Evolutionary conservation across 2,888 invertebrate species (phyloP).

Genomic region (Drosophila putrida): DNA sequence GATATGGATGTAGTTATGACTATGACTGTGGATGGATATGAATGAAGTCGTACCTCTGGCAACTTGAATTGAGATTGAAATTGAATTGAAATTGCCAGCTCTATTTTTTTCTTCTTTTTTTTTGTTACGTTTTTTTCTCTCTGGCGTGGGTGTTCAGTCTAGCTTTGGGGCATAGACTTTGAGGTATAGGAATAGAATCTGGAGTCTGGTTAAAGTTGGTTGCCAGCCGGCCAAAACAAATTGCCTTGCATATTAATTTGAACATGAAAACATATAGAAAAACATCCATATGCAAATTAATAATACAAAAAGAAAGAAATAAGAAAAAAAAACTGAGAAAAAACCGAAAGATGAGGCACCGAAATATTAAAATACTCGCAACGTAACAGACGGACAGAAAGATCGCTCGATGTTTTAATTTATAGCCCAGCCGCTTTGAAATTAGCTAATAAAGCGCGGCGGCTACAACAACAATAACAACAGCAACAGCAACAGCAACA

Average conservation of each 20-base stretch:
- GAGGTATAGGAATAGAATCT: slow-evolving; percentile 15
- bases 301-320: slow-evolving; percentile 41
- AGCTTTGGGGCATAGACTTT: background rate
- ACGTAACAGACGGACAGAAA: slow-evolving; percentile 13
- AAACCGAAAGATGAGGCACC: slow-evolving; percentile 49
- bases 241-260: slow-evolving; percentile 74
- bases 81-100: slow-evolving; percentile 39
- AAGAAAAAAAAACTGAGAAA: slow-evolving; percentile 4
- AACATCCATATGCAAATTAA: slow-evolving; percentile 71
- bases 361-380: slow-evolving; percentile 32
- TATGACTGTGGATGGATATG: slow-evolving; percentile 6
- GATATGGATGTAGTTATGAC: background rate
- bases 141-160: slow-evolving; percentile 32
- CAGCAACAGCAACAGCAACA: slow-evolving; percentile 8
- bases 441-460: slow-evolving; percentile 73
- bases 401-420: slow-evolving; percentile 70
- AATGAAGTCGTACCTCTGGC: slow-evolving; percentile 25
- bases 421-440: slow-evolving; percentile 78
- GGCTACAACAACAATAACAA: slow-evolving; percentile 36
- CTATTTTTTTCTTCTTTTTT: background rate
- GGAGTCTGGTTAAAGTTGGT: slow-evolving; percentile 1
- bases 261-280: slow-evolving; percentile 32
- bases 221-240: slow-evolving; percentile 54
- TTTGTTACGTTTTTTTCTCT: background rate
- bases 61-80: slow-evolving; percentile 24